Evolutionary conservation across 2,113 vertebrate species (phyloP), one percentile per base, ranked within the genome.

Genomic region (Limnothrissa miodon): DNA sequence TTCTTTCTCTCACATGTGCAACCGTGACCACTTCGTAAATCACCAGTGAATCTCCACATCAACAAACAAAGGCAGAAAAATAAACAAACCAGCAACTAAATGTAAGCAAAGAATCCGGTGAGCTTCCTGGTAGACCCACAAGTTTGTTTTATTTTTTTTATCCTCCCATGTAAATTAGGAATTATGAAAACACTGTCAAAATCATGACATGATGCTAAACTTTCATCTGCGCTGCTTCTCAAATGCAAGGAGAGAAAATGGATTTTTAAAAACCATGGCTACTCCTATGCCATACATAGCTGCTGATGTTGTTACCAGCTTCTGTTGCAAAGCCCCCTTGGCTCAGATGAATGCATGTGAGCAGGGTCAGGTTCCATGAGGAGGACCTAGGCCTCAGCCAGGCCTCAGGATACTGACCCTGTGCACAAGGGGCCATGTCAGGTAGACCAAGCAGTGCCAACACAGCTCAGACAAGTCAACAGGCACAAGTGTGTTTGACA

Each of bases 71-170:
- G 8, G 59, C 15, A 33, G 29, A 66, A 66, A 66, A 66, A 66
- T 66, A 66, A 66, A 66, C 59, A 66, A 66, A 66, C 8, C n/a
- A 66, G 29, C 59, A 66, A 66, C 59, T 8, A 33, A 66, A 66
- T 66, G 10, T 48, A 66, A 66, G 59, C 59, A 66, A 66, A 33
- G 25, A 29, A 66, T 15, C 8, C 1, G 33, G 25, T 66, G 25
- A 66, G 1, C 13, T 29, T 66, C 13, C 59, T 25, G 59, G 59
- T 33, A 66, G n/a, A 9, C 25, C 59, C 59, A 4, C 59, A 7
- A 33, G 59, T 66, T 25, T 29, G 51, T n/a, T 4, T 42, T 42
- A 53, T 21, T 53, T 53, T 66, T 33, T 25, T 66, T 25, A n/a
- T 29, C 13, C 29, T 66, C 59, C 11, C 7, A 33, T 13, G 59